Conservation (phyloP, 2,113 vertebrate genomes). For the human (Homo sapiens) region GRCh38 chr7:79413501-79414000, state of each 20-base stretch:
- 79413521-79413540: not conserved
- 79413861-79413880: not conserved
- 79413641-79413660: not conserved
- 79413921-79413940: not conserved
- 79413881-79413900: not conserved
- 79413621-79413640: not conserved
- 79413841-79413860: not conserved
- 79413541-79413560: not conserved
- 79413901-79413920: not conserved
- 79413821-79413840: not conserved
- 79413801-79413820: not conserved
- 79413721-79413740: slow-evolving; percentile 45
- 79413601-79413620: not conserved
- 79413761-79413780: not conserved
- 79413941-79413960: not conserved
- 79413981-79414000: not conserved
- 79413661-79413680: slow-evolving; percentile 29
- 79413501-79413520: not conserved
- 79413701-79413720: not conserved
- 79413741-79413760: not conserved
- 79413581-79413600: not conserved
- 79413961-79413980: not conserved
- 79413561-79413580: slow-evolving; percentile 8
- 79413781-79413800: not conserved
- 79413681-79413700: not conserved